Conservation (phyloP, 2,888 invertebrate genomes). For the Drosophila seclusa region DNA sequence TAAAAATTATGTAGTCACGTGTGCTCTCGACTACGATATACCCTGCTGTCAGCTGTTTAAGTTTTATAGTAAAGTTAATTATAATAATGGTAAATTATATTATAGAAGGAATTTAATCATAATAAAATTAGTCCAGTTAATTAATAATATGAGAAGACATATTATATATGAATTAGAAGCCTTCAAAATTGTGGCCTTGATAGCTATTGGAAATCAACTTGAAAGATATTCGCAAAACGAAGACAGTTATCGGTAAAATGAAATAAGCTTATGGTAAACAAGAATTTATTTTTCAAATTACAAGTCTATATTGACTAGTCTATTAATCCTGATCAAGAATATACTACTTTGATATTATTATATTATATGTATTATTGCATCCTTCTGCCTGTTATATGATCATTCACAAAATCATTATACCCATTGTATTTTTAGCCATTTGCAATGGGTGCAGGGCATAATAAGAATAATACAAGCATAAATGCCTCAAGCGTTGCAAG, state of each 20-base stretch:
- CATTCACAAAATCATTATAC: not conserved
- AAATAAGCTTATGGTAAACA: not conserved
- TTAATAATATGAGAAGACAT: not conserved
- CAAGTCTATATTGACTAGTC: not conserved
- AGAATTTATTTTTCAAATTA: too few species aligned
- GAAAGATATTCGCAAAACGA: not conserved
- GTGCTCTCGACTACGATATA: not conserved
- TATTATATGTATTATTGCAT: not conserved
- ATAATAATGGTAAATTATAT: too few species aligned
- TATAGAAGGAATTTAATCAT: not conserved
- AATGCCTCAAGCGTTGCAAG: slow-evolving; percentile 54
- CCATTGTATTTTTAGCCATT: not conserved
- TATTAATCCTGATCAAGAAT: not conserved
- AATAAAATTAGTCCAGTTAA: not conserved
- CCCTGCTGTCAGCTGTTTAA: slow-evolving; percentile 31
- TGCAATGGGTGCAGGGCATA: slow-evolving; percentile 32
- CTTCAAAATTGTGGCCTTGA: too few species aligned
- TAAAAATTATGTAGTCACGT: not conserved
- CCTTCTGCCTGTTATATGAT: not conserved
- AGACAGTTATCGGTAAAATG: not conserved
- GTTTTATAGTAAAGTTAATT: not conserved
- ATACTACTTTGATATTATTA: not conserved
- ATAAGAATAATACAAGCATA: slow-evolving; percentile 51
- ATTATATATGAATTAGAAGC: not conserved
- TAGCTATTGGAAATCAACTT: too few species aligned